A percentile compares a stretch with the other conserved stretches of the same genome.
phyloP scores from a whole-genome alignment of 2,888 invertebrate genomes.

The Cantharis nigra region DNA sequence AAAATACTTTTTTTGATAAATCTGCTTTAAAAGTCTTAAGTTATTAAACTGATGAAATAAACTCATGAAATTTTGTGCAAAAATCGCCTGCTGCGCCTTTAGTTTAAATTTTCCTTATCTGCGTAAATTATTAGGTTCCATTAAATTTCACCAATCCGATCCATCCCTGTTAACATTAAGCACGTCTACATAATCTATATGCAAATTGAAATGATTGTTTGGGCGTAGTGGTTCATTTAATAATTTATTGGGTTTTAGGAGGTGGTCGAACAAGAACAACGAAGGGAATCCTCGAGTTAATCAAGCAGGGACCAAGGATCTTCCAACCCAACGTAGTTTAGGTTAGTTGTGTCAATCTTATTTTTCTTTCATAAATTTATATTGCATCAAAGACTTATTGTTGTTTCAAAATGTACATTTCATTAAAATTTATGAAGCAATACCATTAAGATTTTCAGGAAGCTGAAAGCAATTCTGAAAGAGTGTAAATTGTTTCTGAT shows the following conservation, averaged over 20 bases:
- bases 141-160: background rate
- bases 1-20: background rate
- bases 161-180: background rate
- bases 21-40: background rate
- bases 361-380: background rate
- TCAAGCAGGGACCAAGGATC: constrained; percentile 38
- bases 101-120: background rate
- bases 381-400: background rate
- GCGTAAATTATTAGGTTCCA: background rate
- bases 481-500: background rate
- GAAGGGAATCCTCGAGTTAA: constrained; percentile 33
- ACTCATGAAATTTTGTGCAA: background rate
- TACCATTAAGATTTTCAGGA: background rate
- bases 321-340: constrained; percentile 39
- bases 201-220: constrained; percentile 16
- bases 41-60: too few species aligned
- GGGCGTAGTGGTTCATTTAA: constrained; percentile 14
- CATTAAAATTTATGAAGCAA: background rate
- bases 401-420: background rate
- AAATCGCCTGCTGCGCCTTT: background rate
- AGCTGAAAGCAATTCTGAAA: background rate
- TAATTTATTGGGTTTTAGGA: constrained; percentile 38
- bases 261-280: constrained; percentile 41
- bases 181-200: constrained; percentile 1
- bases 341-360: constrained; percentile 40